Conservation (phyloP, 2,113 vertebrate species). For the Mesocricetus auratus region DNA sequence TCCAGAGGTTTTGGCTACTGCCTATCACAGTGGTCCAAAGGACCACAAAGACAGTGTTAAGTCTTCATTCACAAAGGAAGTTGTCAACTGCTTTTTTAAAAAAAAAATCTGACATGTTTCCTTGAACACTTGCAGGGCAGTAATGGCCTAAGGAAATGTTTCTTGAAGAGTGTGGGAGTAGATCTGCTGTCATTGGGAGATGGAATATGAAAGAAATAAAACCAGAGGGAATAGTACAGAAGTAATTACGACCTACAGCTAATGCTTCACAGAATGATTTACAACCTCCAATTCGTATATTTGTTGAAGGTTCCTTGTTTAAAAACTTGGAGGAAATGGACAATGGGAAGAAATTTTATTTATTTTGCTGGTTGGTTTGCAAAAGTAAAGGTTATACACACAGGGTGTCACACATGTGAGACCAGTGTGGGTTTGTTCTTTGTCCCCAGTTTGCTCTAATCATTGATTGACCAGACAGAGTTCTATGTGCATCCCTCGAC, state of each 20-base stretch:
- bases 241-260: neutral
- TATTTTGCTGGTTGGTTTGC: neutral
- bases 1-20: conserved; percentile 40
- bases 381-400: neutral
- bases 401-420: neutral
- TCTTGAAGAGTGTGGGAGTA: neutral
- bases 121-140: neutral
- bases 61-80: conserved; percentile 41
- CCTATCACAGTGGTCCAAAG: conserved; percentile 46
- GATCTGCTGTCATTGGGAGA: conserved; percentile 12
- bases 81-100: neutral
- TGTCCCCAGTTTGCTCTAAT: neutral
- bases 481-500: no score
- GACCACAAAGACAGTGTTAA: conserved; percentile 56
- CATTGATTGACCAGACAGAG: no score
- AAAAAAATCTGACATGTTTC: conserved; percentile 23
- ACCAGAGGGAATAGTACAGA: conserved; percentile 11
- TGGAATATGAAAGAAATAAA: conserved; percentile 29
- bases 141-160: conserved; percentile 39
- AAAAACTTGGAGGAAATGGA: conserved; percentile 41
- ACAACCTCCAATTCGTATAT: neutral
- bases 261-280: neutral
- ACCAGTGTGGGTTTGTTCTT: neutral
- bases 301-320: conserved; percentile 44
- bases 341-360: conserved; percentile 20